Evolutionary conservation across 2,888 invertebrate genomes (phyloP).

Genomic region (Zygogramma bicolorata): DNA sequence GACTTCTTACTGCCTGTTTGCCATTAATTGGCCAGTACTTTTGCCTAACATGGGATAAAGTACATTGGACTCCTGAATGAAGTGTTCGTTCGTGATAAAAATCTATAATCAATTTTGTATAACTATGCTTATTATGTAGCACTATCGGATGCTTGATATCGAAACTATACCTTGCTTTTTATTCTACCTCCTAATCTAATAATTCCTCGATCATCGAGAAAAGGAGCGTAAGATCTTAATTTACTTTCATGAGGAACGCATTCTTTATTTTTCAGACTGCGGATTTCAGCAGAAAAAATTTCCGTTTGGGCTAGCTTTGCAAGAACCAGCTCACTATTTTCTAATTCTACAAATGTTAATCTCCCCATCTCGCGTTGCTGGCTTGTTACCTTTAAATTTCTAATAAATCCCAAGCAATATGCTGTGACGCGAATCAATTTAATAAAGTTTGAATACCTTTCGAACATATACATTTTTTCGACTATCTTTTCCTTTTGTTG

Average conservation of each 20-base stretch:
- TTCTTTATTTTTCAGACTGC: too few relatives aligned
- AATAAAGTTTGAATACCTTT: not conserved
- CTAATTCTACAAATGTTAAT: not conserved
- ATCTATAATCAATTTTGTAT: not conserved
- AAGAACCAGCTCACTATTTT: not conserved
- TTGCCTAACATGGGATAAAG: not conserved
- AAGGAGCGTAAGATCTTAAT: not conserved
- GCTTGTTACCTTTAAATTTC: not conserved
- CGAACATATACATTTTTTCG: not conserved
- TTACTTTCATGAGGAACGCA: too few relatives aligned
- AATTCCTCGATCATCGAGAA: not conserved
- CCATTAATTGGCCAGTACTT: too few relatives aligned
- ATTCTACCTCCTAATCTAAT: too few relatives aligned
- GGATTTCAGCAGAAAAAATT: too few relatives aligned
- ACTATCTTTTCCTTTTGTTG: not conserved
- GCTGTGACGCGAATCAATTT: not conserved
- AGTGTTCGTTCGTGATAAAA: not conserved
- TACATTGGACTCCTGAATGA: not conserved
- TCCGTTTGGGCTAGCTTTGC: not conserved
- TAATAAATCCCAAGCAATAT: not conserved
- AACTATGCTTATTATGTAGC: too few relatives aligned
- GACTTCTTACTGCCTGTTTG: not conserved
- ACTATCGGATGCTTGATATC: too few relatives aligned
- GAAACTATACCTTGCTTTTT: too few relatives aligned
- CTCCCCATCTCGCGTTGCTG: not conserved